These are phyloP conservation scores for Aphelocoma californica DNA, from an alignment of 2,797 vertebrate genomes.

Conservation along the genomic window DNA sequence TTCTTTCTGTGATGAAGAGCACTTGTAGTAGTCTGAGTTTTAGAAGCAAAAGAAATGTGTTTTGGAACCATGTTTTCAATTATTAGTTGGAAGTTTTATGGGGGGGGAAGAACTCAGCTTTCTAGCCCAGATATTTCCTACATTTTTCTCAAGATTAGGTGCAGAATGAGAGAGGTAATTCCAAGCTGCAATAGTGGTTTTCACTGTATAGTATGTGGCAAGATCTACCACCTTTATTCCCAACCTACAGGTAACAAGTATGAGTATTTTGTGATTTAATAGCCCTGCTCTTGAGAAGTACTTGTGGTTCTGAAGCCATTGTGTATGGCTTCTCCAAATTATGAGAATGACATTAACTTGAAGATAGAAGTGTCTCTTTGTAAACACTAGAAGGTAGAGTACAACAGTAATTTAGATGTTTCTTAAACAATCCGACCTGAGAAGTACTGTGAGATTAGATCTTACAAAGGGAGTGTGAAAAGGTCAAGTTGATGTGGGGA, in stretches of 20 bases:
- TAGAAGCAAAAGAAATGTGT: neutral
- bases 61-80: neutral
- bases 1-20: neutral
- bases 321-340: slow-evolving; percentile 51
- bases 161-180: neutral
- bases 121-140: neutral
- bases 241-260: neutral
- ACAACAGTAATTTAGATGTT: slow-evolving; percentile 67
- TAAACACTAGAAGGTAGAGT: slow-evolving; percentile 61
- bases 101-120: neutral
- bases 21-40: neutral
- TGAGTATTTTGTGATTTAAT: slow-evolving; percentile 31
- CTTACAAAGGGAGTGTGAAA: slow-evolving; percentile 43
- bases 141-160: neutral
- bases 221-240: neutral
- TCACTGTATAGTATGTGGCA: neutral
- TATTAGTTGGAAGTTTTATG: neutral
- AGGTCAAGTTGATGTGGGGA: slow-evolving; percentile 66
- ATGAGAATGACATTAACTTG: slow-evolving; percentile 48
- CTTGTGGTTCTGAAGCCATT: slow-evolving; percentile 49
- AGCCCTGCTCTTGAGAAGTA: slow-evolving; percentile 27
- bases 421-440: slow-evolving; percentile 59
- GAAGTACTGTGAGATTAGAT: slow-evolving; percentile 28
- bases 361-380: slow-evolving; percentile 41
- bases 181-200: neutral